Evolutionary conservation across 2,797 vertebrate genomes (phyloP), one percentile per base, ranked within the genome.

Genomic region (Falco concolor): DNA sequence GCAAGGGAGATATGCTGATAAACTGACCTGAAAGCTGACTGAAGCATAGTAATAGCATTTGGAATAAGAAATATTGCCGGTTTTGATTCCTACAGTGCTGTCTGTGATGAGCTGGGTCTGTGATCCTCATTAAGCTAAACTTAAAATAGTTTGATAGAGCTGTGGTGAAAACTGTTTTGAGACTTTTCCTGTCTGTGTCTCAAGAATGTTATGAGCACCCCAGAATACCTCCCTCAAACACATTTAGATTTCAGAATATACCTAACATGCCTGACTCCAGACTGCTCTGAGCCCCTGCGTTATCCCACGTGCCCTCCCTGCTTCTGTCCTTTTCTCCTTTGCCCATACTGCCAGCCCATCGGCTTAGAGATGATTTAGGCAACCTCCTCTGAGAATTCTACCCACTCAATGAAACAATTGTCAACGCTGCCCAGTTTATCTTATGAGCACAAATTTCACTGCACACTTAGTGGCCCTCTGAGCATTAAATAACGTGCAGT

Each of bases 401-500:
- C 20, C 15, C 40, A 12, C 47, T 38, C 63, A 90, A 74, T 27
- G 56, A 59, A 92, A 56, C 80, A 67, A 84, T 86, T 90, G 80
- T 57, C 63, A 69, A 1, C 0, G 12, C 74, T 93, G 63, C 63
- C 85, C 59, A 17, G 74, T 94, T 93, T 76, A 84, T 95, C 73
- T 86, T 77, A 27, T 0, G 4, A 90, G 73, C 60, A 67, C 64
- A 90, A 84, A 74, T 96, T 89, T 64, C 79, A 15, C 63, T n/a
- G 70, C 89, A 56, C 20, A 3, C 61, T 84, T 45, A 80, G 90
- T 82, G 75, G 84, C 61, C 72, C 49, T 75, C 54, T 69, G 69
- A 92, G 73, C 92, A 87, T 81, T 92, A 88, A 95, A 93, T 95
- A 75, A 93, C 7, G 4, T 4, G 56, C 69, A 96, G 63, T 49